A percentile compares a stretch with the other conserved stretches of the same genome.
Evolutionary conservation across 2,888 invertebrate genomes (phyloP).

Genomic region (Temnothorax unifasciatus): DNA sequence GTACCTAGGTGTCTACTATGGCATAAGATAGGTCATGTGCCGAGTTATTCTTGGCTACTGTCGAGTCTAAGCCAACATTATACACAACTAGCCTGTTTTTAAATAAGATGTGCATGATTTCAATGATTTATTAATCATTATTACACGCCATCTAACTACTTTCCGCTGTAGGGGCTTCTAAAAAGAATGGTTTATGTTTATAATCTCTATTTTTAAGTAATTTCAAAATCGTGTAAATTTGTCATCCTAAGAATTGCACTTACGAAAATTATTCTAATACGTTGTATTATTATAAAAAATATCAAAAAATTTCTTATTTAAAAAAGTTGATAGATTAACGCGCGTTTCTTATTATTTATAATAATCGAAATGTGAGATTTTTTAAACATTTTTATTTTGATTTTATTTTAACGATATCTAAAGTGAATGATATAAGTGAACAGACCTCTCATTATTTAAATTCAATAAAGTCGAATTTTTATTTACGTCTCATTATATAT

Average conservation of each 20-base stretch:
- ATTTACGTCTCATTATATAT: background rate
- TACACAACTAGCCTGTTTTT: slow-evolving; percentile 78
- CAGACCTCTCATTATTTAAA: background rate
- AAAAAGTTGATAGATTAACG: background rate
- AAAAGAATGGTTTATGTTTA: slow-evolving; percentile 70
- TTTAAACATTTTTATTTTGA: slow-evolving; percentile 13
- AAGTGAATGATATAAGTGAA: slow-evolving; percentile 46
- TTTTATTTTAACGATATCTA: slow-evolving; percentile 34
- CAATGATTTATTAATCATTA: slow-evolving; percentile 76
- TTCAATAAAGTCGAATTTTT: background rate
- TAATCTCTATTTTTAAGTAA: slow-evolving; percentile 45
- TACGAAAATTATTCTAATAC: slow-evolving; percentile 3
- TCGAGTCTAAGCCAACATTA: slow-evolving; percentile 81
- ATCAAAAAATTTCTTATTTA: slow-evolving; percentile 24
- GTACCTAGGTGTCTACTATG: slow-evolving; percentile 78
- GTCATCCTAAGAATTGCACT: slow-evolving; percentile 70
- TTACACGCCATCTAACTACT: slow-evolving; percentile 79
- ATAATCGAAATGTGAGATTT: background rate
- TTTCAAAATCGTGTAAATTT: slow-evolving; percentile 58
- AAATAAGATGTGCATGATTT: slow-evolving; percentile 78
- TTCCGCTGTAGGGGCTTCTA: slow-evolving; percentile 80
- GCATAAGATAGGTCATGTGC: slow-evolving; percentile 80
- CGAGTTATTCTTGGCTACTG: slow-evolving; percentile 82
- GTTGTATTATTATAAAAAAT: slow-evolving; percentile 49
- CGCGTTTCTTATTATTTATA: slow-evolving; percentile 14